Percentiles rank a stretch among this genome's conserved stretches.
Evolutionary conservation across 2,888 invertebrate species (phyloP).

Genomic region (Agrochola circellaris): DNA sequence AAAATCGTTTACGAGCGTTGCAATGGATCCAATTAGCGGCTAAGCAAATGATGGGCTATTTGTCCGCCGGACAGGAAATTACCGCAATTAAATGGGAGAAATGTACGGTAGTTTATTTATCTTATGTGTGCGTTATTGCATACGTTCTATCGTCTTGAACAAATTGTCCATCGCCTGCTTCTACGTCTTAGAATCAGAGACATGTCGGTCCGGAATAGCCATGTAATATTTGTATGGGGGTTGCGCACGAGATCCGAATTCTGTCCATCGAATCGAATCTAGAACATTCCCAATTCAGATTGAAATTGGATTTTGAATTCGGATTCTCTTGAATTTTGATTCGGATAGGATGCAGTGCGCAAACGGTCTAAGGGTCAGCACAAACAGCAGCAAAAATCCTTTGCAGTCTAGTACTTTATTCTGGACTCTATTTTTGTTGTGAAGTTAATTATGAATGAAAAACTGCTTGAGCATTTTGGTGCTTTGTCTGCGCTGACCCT

Average conservation of each 20-base stretch:
- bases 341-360: neutral
- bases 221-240: too few species aligned
- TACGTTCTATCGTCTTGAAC: neutral
- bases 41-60: neutral
- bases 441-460: slow-evolving; percentile 4
- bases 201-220: too few species aligned
- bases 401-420: neutral
- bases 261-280: neutral
- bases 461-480: neutral
- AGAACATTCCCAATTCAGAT: neutral
- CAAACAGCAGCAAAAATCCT: neutral
- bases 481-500: neutral
- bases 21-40: neutral
- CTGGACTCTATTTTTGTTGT: slow-evolving; percentile 5
- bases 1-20: neutral
- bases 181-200: too few species aligned
- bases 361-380: neutral
- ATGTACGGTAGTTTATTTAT: neutral
- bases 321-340: neutral
- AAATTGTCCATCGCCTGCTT: neutral
- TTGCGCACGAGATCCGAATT: neutral
- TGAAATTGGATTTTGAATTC: neutral
- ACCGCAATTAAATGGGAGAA: neutral
- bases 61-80: neutral
- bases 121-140: neutral